phyloP scores from a whole-genome alignment of 2,113 vertebrate species.

The Pachyramphus minor region DNA sequence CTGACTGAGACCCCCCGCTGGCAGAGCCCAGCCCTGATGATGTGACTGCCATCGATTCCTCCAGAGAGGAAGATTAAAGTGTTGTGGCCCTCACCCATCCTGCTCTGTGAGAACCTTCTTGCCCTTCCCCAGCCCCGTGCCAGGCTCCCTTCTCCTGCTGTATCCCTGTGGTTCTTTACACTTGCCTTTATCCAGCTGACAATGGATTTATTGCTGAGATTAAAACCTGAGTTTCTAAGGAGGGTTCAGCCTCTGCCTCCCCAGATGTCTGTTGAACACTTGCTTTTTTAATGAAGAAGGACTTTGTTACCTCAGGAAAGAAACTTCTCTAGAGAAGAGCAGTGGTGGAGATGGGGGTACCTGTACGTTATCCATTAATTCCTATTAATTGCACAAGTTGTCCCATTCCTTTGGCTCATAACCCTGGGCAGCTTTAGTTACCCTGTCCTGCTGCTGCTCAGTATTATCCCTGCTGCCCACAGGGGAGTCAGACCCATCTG shows the following conservation, averaged over 20 bases:
- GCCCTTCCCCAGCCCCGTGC: rapidly evolving
- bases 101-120: background rate
- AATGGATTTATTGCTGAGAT: background rate
- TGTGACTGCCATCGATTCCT: background rate
- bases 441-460: background rate
- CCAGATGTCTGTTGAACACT: background rate
- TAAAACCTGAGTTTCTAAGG: background rate
- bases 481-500: background rate
- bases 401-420: background rate
- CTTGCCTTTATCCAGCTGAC: background rate
- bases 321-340: background rate
- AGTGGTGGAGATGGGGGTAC: too few species aligned
- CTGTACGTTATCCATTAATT: background rate
- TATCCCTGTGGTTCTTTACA: background rate
- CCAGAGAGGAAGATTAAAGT: background rate
- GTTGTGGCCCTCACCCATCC: background rate
- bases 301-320: background rate
- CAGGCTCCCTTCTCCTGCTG: background rate
- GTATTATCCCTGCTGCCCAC: rapidly evolving
- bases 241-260: background rate
- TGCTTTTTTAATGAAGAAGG: background rate
- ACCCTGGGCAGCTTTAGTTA: background rate
- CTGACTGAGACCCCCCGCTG: background rate
- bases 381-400: background rate
- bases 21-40: rapidly evolving